Base-by-base conservation (phyloP, 2,113 vertebrate species). In the Tyrannus savana region DNA sequence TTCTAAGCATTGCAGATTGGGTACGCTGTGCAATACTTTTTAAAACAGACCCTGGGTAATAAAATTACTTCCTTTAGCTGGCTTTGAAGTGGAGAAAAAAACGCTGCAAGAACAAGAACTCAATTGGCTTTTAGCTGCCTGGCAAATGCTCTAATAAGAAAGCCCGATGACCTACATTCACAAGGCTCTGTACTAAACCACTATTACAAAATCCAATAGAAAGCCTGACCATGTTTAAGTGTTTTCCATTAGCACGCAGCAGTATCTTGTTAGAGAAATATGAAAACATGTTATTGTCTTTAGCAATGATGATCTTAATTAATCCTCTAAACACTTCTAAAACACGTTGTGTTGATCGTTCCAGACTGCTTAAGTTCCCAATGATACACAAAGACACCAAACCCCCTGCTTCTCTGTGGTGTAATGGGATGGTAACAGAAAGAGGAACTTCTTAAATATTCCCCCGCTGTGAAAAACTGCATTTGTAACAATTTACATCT, bases 121-220 rank as follows among this genome's bases (percentile, higher is more conserved):
- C 94, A 85, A 81, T 63, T 96, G 96, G 93, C 83, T 89, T 96
- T 95, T 96, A 95, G 93, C 85, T 93, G 87, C 76, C 84, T 94
- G 71, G 87, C 79, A 94, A 90, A 93, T 6, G 80, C 94, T 93
- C 84, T 95, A 90, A 93, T 86, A 95, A 95, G 94, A 91, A 88
- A 93, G 83, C 77, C 95, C 3, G 21, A 87, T 95, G 96, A 95
- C 95, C 95, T 96, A 96, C 85, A 97, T 96, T 95, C 94, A 94
- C 62, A 87, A 91, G 91, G 84, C 78, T 91, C 89, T 90, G 71
- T 74, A 83, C 67, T 95, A 91, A 93, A 97, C 81, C 87, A 89
- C 93, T 94, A 73, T 95, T 95, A 96, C 87, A 95, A 96, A 97
- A 96, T 90, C 94, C 92, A 97, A 92, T 95, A 96, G 80, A 88